phyloP scores from a whole-genome alignment of 2,113 vertebrate genomes.

The Castor canadensis region DNA sequence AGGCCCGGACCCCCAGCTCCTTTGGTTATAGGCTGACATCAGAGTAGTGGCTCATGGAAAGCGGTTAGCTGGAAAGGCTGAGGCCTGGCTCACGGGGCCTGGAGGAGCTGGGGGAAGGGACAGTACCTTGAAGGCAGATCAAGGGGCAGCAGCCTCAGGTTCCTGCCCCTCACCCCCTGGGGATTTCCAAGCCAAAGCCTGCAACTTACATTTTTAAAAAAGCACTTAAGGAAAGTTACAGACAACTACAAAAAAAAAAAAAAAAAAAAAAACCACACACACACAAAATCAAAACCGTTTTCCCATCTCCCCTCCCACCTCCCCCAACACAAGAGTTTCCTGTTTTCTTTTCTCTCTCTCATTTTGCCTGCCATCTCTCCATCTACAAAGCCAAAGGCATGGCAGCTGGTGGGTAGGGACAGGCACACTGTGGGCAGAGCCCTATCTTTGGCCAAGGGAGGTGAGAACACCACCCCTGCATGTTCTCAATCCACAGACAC shows the following conservation, averaged over 20 bases:
- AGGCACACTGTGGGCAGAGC: constrained; percentile 54
- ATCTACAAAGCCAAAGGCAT: not conserved
- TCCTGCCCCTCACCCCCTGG: constrained; percentile 64
- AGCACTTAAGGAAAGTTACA: constrained; percentile 81
- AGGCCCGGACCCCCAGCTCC: constrained; percentile 73
- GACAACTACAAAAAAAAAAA: constrained; percentile 60
- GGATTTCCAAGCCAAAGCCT: constrained; percentile 78
- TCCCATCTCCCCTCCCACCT: constrained; percentile 19
- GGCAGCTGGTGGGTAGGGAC: constrained; percentile 48
- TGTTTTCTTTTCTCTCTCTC: constrained; percentile 29
- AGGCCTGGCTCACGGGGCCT: constrained; percentile 62
- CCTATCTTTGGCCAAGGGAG: constrained; percentile 63
- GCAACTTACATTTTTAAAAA: constrained; percentile 66
- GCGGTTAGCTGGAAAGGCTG: constrained; percentile 69
- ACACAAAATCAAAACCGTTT: constrained; percentile 68
- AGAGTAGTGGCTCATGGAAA: constrained; percentile 80
- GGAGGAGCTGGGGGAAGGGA: constrained; percentile 52
- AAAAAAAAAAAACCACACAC: not conserved
- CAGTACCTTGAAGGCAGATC: constrained; percentile 68
- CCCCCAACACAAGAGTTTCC: constrained; percentile 52
- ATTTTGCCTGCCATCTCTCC: not conserved
- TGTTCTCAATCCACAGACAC: not conserved
- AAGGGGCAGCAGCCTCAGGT: constrained; percentile 64
- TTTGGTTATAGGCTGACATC: constrained; percentile 81
- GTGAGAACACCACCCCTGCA: not conserved